These are phyloP conservation scores for Orthosia gothica DNA, from an alignment of 2,888 invertebrate genomes.

Conservation along the genomic window DNA sequence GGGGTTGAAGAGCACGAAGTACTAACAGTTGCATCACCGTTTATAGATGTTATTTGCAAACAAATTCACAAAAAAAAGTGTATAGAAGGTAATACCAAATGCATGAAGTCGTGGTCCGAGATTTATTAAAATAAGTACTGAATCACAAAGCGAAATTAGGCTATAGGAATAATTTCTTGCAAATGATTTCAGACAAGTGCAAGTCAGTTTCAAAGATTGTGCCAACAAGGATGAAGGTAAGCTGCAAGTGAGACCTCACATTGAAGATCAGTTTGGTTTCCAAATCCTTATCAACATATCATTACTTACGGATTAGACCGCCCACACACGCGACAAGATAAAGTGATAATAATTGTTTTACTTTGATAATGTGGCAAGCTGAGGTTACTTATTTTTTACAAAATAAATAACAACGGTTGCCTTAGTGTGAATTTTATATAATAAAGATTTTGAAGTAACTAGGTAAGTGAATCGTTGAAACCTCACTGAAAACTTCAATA, in stretches of 20 bases:
- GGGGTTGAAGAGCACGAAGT: conserved; percentile 32
- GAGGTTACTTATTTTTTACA: neutral
- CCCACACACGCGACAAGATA: conserved; percentile 80
- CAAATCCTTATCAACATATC: conserved; percentile 58
- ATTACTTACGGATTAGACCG: conserved; percentile 74
- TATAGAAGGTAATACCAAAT: neutral
- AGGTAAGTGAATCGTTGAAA: neutral
- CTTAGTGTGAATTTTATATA: neutral
- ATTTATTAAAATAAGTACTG: neutral
- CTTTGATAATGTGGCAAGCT: conserved; percentile 47
- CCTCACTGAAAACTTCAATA: neutral
- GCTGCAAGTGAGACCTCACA: conserved; percentile 51
- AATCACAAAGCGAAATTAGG: neutral
- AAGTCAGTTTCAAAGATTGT: neutral
- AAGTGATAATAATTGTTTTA: conserved; percentile 60
- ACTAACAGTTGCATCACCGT: conserved; percentile 12
- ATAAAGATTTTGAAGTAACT: neutral
- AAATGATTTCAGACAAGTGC: neutral
- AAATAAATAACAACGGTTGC: neutral
- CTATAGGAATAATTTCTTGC: neutral
- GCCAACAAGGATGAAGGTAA: conserved; percentile 10
- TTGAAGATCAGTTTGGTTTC: conserved; percentile 52
- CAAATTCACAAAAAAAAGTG: neutral
- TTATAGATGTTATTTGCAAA: neutral
- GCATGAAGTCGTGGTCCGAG: neutral